Base-by-base conservation (phyloP, 2,888 invertebrate species). In the Pristionchus japonicus region DNA sequence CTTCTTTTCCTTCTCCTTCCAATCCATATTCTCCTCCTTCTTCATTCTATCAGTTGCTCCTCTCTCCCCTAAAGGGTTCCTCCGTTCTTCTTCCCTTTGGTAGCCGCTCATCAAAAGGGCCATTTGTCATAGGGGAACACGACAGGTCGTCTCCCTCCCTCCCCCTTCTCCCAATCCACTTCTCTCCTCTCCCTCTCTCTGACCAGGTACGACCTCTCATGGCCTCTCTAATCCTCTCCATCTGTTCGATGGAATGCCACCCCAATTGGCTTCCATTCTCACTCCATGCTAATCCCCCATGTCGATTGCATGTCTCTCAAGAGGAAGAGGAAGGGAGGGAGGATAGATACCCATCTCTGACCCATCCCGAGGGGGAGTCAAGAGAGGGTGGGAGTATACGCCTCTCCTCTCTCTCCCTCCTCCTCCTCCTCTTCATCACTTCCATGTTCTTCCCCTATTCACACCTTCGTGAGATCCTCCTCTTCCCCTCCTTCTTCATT, bases 341-440 rank as follows among this genome's bases (percentile, higher is more conserved):
- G 70, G 70, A 20, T 43, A 40, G 47, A 47, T 80, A 80, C 11
- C 80, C 80, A 80, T 80, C 47, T 43, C 80, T 80, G 80, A 40
- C 80, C 80, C 80, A 15, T 43, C 80, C 47, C 43, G 47, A 80
- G 47, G 47, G 80, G 43, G 80, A 74, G 74, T 74, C 34, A 74
- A 34, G 37, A 74, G 40, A 37, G 34, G 47, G 23, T 23, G n/a
- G 80, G 80, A 34, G 80, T 47, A 23, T 27, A 80, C n/a, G 43
- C 23, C 43, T 37, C 7, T 27, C 31, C n/a, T n/a, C 43, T 80
- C 80, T 23, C 43, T 17, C 34, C 70, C 40, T 43, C 27, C 17
- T 77, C 20, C 23, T 77, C 23, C 3, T 77, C 40, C 13, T 40
- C 43, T 77, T 43, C 40, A 3, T 34, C 37, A 70, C 34, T 34